Evolutionary conservation across 2,888 invertebrate genomes (phyloP), one percentile per base, ranked within the genome.

Genomic region (Lasioglossum leucozonium): DNA sequence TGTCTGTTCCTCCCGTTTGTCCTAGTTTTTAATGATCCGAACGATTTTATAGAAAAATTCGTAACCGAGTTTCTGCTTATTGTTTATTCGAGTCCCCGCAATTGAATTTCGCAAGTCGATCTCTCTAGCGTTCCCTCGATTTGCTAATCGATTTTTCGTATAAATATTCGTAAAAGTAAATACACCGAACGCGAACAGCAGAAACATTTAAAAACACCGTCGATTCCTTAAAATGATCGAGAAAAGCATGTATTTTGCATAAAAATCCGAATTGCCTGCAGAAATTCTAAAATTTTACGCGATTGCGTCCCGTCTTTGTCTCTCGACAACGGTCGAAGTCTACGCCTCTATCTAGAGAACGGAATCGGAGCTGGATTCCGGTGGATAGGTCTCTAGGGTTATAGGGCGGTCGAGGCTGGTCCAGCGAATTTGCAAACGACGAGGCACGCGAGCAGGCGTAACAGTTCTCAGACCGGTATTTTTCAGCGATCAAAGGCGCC

Each of bases 401-500:
- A 8, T 51, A 51, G 10, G 51, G 22, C 22, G 2, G 51, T 10
- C 22, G 10, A 10, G 51, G n/a, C 3, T n/a, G 51, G 51, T n/a
- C n/a, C 22, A 51, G 51, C n/a, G 22, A 51, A 10, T 51, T 51
- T 51, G 51, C 81, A 62, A 55, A 34, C 8, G 58, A 6, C 73
- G 47, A 85, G 42, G 75, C 67, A 75, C 10, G 42, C 74, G 65
- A 77, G 47, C 30, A 62, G 62, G 72, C 40, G 51, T 62, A 72
- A 75, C 76, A 71, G 69, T 84, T 67, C 74, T 76, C 72, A 79
- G 74, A 82, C 69, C 69, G 44, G 80, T 72, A 81, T 84, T 86
- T 85, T 85, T 87, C 73, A 76, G 18, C 37, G 65, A 78, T 80
- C 81, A 72, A 65, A 89, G 87, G 84, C 89, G 87, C 84, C 89